Percentiles rank a stretch among this genome's conserved stretches.
Conservation (phyloP, 64 coral and sea anemone species). For the Orbicella faveolata region DNA sequence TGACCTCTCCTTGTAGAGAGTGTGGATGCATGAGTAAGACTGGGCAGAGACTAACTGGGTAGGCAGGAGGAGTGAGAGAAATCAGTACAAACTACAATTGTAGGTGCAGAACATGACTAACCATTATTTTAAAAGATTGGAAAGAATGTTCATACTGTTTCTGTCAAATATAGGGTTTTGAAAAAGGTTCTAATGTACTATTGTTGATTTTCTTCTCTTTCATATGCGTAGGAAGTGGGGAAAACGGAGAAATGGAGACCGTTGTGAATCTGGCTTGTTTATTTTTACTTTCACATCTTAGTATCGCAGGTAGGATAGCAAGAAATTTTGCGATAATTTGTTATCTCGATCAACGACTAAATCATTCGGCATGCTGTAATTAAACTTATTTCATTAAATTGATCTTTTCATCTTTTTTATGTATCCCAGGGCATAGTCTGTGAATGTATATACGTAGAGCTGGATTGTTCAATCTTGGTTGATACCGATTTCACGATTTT, state of each 20-base stretch:
- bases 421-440: too few species aligned
- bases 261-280: background rate
- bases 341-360: background rate
- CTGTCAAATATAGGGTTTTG: too few species aligned
- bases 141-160: background rate
- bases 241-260: background rate
- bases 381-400: background rate
- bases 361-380: background rate
- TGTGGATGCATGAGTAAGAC: background rate
- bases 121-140: background rate
- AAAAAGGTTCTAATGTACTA: too few species aligned
- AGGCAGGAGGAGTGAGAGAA: background rate
- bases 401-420: too few species aligned
- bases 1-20: too few species aligned
- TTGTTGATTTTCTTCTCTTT: background rate
- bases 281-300: background rate
- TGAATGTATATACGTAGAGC: too few species aligned
- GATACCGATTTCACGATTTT: too few species aligned
- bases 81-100: background rate
- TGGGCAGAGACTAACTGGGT: background rate
- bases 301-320: slow-evolving; percentile 10
- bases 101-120: background rate
- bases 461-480: too few species aligned
- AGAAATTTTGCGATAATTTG: background rate
- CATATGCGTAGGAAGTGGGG: background rate